Evolutionary conservation across 2,113 vertebrate genomes (phyloP), one percentile per base, ranked within the genome.

Genomic region (Gadus chalcogrammus): DNA sequence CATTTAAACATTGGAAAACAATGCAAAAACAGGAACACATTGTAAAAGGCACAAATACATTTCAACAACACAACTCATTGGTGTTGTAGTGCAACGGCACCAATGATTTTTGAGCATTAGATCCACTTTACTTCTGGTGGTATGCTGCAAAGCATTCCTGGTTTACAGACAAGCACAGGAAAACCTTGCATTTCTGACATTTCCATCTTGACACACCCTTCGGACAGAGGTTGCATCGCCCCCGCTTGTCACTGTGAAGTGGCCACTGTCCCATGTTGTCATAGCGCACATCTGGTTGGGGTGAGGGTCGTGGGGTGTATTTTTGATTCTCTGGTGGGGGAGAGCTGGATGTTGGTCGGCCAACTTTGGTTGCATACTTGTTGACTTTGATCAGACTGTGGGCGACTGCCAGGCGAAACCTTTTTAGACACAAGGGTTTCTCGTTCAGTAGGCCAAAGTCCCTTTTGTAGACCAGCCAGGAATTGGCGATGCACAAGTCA

Each of bases 1-100:
- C 13, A 38, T 73, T 78, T 64, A 79, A 67, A 64, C 79, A 76
- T 60, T 78, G 20, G 48, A 78, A 78, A 56, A 73, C 70, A 16
- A 60, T 38, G 18, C 68, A 74, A 20, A 20, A 20, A 20, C 20
- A 20, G 20, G 20, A 20, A 20, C 20, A 20, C 20, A 20, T 20
- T 20, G 20, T 20, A 20, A 20, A 20, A 20, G 20, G 1, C 20
- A 1, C 20, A 20, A 20, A 20, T 1, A 20, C 20, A 20, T 20
- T 20, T 20, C 20, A 20, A 20, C 20, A 20, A 20, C 20, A 20
- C 20, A 20, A 9, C 35, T 38, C 35, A 38, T 38, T 1, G 4
- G 35, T 38, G 35, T 38, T 4, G 5, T 38, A 9, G 35, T 38
- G 35, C 35, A 38, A 38, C 35, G 1, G 35, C 35, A 38, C 35